Evolutionary conservation across 1,140 invertebrate genomes (phyloP).

Genomic region (Lordiphosa clarofinis): DNA sequence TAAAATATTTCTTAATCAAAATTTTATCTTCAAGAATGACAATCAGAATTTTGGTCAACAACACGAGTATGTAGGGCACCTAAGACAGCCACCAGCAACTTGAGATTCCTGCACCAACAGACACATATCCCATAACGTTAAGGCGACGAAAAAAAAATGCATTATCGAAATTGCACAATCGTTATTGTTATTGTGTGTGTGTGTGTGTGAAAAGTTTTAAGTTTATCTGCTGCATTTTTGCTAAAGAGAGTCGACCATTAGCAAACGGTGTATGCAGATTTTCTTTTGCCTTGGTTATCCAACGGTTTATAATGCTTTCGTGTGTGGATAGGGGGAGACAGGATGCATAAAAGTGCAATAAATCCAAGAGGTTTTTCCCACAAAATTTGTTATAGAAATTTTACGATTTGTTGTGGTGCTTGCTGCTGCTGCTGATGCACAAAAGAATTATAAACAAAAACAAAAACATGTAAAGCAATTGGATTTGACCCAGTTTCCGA

Average conservation of each 20-base stretch:
- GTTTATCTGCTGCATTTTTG: constrained; percentile 49
- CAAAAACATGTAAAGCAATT: constrained; percentile 58
- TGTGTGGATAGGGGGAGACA: constrained; percentile 10
- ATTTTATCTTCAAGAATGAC: too few species aligned
- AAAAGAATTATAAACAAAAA: constrained; percentile 57
- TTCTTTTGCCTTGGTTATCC: constrained; percentile 7
- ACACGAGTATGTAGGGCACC: too few species aligned
- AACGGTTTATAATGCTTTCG: constrained; percentile 37
- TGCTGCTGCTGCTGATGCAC: constrained; percentile 28
- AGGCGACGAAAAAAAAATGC: constrained; percentile 45
- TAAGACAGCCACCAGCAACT: too few species aligned
- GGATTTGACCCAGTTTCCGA: constrained; percentile 59
- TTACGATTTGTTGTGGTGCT: constrained; percentile 32
- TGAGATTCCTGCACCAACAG: too few species aligned
- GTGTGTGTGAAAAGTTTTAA: constrained; percentile 20
- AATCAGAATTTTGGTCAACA: too few species aligned
- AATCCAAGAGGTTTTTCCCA: constrained; percentile 54
- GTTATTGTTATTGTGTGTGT: constrained; percentile 56
- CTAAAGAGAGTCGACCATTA: constrained; percentile 33
- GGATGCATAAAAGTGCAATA: constrained; percentile 68
- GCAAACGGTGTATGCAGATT: constrained; percentile 57
- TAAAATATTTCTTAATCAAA: too few species aligned
- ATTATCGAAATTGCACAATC: constrained; percentile 74
- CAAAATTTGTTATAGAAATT: constrained; percentile 36
- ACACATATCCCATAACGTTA: too few species aligned